Evolutionary conservation across 2,888 invertebrate species (phyloP), one percentile per base, ranked within the genome.

Genomic region (Hirtodrosophila histrioides): DNA sequence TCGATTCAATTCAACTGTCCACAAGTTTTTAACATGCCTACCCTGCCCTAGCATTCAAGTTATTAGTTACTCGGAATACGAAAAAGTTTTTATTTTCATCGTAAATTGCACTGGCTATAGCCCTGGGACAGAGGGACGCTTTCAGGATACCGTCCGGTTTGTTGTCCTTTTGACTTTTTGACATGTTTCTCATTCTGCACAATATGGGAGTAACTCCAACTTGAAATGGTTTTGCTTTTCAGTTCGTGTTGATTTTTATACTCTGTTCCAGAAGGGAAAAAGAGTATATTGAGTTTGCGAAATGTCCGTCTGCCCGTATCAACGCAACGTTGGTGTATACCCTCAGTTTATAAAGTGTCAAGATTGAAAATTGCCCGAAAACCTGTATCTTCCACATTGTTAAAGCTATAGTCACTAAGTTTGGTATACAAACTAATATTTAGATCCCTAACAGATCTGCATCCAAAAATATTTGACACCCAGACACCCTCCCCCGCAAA

Each of bases 51-150:
- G 6, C 3, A 27, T 27, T 27, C 27, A 27, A 55, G 62, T 58
- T 72, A 72, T 72, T 68, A 68, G 63, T 63, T 40, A 36, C 41
- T 9, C 39, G 45, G 39, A 17, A 33, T 27, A 62, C 10, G 31
- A 51, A 27, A 68, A 75, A 63, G 33, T 57, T 75, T 60, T 78
- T 66, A 8, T 62, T 62, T 65, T 61, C 69, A 48, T 66, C 69
- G 50, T 66, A 77, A 83, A 80, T 77, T 83, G 60, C 48, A 31
- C 31, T 8, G 9, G 2, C 31, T 11, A 37, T 51, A 37, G 60
- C 63, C 69, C 9, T 43, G 37, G 54, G 64, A 51, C 35, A 63
- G 63, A 48, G 63, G 35, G 46, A 46, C 37, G 39, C 44, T 54
- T 62, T 58, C 55, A 48, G 50, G 35, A 62, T 41, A n/a, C 55